A percentile compares a stretch with the other conserved stretches of the same genome.
phyloP scores from a whole-genome alignment of 2,113 vertebrate genomes.

The Pavo muticus region DNA sequence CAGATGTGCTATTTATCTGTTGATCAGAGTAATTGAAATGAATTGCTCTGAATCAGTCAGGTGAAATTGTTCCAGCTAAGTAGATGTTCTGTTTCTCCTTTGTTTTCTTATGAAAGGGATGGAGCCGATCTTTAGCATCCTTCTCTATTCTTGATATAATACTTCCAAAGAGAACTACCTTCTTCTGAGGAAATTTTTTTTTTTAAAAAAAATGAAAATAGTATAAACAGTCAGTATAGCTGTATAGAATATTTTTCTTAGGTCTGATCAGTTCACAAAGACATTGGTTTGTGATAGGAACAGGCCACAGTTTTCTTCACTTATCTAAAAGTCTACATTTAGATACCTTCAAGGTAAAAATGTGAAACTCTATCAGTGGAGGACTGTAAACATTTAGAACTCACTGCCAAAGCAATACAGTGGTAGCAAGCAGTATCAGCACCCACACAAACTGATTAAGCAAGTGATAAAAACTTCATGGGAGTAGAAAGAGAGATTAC shows the following conservation, averaged over 20 bases:
- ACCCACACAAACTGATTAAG: background rate
- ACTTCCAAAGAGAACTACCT: background rate
- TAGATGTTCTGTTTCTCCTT: conserved; percentile 13
- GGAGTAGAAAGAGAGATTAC: background rate
- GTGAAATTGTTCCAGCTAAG: conserved; percentile 50
- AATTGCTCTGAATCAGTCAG: conserved; percentile 69
- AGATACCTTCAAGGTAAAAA: background rate
- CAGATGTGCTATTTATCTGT: conserved; percentile 73
- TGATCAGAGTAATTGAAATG: conserved; percentile 74
- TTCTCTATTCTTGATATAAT: background rate
- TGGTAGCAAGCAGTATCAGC: background rate
- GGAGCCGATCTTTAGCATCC: background rate
- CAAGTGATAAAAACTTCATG: background rate
- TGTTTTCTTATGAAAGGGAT: background rate
- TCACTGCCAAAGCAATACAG: background rate
- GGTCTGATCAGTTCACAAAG: background rate
- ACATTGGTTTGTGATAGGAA: background rate
- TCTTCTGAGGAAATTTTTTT: background rate
- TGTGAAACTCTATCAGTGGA: background rate
- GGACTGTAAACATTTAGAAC: background rate
- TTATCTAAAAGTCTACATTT: background rate
- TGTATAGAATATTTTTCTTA: background rate
- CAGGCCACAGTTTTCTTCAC: background rate
- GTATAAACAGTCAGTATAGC: background rate
- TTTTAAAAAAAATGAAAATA: background rate